These are phyloP conservation scores for Melipona quadrifasciata DNA, from an alignment of 1,140 invertebrate species.

Conservation along the genomic window DNA sequence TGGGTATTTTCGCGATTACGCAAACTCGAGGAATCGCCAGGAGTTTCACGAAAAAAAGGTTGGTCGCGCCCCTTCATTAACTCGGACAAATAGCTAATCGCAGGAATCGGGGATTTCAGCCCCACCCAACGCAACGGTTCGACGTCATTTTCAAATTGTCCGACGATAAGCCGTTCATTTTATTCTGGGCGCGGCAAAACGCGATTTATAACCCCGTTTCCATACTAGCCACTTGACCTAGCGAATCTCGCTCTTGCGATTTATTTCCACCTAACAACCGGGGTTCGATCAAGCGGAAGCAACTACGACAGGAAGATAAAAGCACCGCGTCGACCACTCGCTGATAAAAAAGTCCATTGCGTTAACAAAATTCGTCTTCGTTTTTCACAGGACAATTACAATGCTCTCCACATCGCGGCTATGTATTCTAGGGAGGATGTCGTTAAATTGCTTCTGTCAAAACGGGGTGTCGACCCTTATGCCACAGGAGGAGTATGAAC, in stretches of 20 bases:
- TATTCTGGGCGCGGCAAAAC: constrained; percentile 70
- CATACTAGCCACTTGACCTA: constrained; percentile 48
- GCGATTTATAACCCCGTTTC: constrained; percentile 64
- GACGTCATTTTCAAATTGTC: constrained; percentile 76
- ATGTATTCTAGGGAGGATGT: constrained; percentile 97
- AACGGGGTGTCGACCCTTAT: constrained; percentile 94
- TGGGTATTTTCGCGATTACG: neutral
- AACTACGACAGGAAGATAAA: neutral
- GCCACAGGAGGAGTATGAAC: constrained; percentile 95
- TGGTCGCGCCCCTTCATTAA: neutral
- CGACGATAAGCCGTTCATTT: constrained; percentile 41
- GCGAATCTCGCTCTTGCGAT: neutral
- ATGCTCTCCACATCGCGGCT: constrained; percentile 95
- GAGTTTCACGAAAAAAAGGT: neutral
- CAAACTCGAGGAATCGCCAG: neutral
- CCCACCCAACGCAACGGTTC: constrained; percentile 53
- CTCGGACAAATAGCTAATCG: neutral
- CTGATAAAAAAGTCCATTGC: neutral
- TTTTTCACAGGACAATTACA: constrained; percentile 93
- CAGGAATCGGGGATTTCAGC: neutral
- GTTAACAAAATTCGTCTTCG: neutral
- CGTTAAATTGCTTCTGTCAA: constrained; percentile 93
- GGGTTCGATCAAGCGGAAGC: neutral
- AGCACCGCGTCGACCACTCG: neutral
- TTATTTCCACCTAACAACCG: neutral